These are phyloP conservation scores for Phataginus tetradactyla DNA, from an alignment of 2,797 vertebrate genomes.

Conservation along the genomic window DNA sequence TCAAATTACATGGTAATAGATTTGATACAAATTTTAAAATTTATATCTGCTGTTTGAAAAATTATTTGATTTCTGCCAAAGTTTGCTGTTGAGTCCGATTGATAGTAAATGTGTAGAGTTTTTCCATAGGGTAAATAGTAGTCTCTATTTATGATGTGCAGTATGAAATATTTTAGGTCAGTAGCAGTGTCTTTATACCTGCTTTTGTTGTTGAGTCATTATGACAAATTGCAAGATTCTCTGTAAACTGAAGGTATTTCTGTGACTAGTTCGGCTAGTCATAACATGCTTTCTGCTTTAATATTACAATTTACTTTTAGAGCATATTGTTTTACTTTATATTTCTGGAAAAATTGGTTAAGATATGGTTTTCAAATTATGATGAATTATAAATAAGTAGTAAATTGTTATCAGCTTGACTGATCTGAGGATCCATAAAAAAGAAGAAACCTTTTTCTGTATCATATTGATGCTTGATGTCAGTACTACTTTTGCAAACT, in stretches of 20 bases:
- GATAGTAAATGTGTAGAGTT: neutral
- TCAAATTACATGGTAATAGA: slow-evolving; percentile 96
- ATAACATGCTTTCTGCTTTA: neutral
- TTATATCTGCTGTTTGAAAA: slow-evolving; percentile 63
- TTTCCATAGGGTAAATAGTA: neutral
- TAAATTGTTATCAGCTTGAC: neutral
- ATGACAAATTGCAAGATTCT: neutral
- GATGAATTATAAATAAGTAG: slow-evolving; percentile 27
- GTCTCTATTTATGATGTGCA: slow-evolving; percentile 21
- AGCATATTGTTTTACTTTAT: slow-evolving; percentile 32
- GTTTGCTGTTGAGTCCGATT: slow-evolving; percentile 12
- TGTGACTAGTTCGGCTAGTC: slow-evolving; percentile 26
- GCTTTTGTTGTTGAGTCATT: slow-evolving; percentile 26
- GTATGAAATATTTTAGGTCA: slow-evolving; percentile 8
- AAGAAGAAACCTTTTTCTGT: neutral
- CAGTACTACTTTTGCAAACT: slow-evolving; percentile 32
- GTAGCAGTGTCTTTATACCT: slow-evolving; percentile 13
- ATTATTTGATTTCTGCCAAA: slow-evolving; percentile 35
- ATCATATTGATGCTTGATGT: neutral
- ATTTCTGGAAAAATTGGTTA: neutral
- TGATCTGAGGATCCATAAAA: neutral
- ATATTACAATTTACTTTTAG: slow-evolving; percentile 39
- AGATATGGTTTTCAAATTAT: neutral
- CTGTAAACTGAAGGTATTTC: slow-evolving; percentile 7
- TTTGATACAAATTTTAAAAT: slow-evolving; percentile 70